Base-by-base conservation (phyloP, 2,113 vertebrate species). In the Hippocampus comes region DNA sequence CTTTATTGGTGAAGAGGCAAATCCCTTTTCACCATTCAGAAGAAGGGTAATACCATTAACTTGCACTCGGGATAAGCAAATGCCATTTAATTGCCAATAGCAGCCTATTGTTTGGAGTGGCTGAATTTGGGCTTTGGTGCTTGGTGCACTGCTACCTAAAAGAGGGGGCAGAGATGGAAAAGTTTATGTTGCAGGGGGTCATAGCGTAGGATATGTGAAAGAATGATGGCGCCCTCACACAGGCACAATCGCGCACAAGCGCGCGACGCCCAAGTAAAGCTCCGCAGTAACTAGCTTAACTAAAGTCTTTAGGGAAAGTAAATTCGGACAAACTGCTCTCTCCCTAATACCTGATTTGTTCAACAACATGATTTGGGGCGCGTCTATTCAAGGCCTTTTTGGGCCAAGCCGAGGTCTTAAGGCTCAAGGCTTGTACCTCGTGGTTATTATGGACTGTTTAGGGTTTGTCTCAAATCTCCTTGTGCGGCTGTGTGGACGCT, bases 301-400 rank as follows among this genome's bases (percentile, higher is more conserved):
- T 97, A 98, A 98, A 94, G 92, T 92, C 92, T 92, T 93, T 92
- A 91, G 95, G 96, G 95, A 96, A 96, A 97, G 95, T 98, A 99
- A 97, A 99, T 96, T 98, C 95, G 94, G 95, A 97, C 96, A 96
- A 98, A 98, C 96, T 96, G 95, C 94, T 96, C 91, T 91, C 88
- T 92, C 86, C 88, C 91, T 99, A 98, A 99, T 98, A 96, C 97
- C 96, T 97, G 97, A 99, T 99, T 99, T 98, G 97, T 98, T 98
- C 96, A 96, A 98, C 97, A 98, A 98, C 96, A 95, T 97, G 97
- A 98, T 98, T 98, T 98, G 94, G 94, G 94, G 93, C 92, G 91
- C 94, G 93, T 96, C 96, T 96, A 99, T 99, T 99, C 96, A 93
- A 85, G 89, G 80, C 85, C 86, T 87, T 93, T 92, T 92, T 89